Conservation (phyloP, 1,140 invertebrate species). For the Dendrolimus punctatus region DNA sequence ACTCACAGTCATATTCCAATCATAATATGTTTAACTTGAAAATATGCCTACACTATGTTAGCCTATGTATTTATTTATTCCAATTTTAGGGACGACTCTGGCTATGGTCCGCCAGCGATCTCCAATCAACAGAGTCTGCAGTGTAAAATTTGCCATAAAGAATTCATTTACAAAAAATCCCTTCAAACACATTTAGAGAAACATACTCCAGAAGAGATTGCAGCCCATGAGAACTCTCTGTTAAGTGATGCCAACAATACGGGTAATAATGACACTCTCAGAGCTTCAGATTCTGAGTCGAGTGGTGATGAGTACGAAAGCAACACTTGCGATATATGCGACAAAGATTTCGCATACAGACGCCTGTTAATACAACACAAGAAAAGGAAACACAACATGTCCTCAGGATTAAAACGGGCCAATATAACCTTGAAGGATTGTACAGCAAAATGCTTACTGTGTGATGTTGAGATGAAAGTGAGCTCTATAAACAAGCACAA, state of each 20-base stretch:
- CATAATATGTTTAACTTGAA: too few species aligned
- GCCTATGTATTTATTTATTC: too few species aligned
- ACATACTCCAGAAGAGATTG: constrained; percentile 17
- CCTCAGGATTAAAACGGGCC: constrained; percentile 49
- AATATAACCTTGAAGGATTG: constrained; percentile 56
- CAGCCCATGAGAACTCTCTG: constrained; percentile 34
- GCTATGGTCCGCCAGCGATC: too few species aligned
- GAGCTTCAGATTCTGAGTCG: constrained; percentile 36
- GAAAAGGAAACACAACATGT: constrained; percentile 52
- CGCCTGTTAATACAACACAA: constrained; percentile 46
- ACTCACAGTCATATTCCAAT: too few species aligned
- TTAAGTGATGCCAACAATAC: constrained; percentile 26
- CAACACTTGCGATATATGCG: constrained; percentile 60
- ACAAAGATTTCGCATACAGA: constrained; percentile 59
- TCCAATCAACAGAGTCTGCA: background rate
- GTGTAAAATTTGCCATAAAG: constrained; percentile 50
- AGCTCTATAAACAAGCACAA: constrained; percentile 60
- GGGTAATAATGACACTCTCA: constrained; percentile 20
- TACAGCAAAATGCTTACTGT: constrained; percentile 56
- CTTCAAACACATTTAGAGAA: constrained; percentile 38
- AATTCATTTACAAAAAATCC: constrained; percentile 59
- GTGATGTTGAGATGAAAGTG: constrained; percentile 61
- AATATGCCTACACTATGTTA: too few species aligned
- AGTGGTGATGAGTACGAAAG: constrained; percentile 44
- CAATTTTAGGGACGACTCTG: too few species aligned